Conservation (phyloP, 30 jellyfish, hydroid and myxozoan species). For the Clytia hemisphaerica region DNA sequence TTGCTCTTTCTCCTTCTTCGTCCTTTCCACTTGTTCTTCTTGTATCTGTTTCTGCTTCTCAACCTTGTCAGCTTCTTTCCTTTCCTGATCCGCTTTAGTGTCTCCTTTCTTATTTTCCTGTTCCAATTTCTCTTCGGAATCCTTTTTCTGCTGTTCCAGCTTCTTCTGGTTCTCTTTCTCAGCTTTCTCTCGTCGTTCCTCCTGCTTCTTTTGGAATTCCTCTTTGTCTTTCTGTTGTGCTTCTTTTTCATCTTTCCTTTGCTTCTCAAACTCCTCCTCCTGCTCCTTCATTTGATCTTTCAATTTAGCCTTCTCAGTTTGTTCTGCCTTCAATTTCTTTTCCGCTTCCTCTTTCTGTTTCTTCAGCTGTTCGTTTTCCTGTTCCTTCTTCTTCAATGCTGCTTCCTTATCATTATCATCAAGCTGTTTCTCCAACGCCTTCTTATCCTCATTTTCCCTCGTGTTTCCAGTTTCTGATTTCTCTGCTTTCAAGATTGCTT, state of each 20-base stretch:
- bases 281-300: too few relatives aligned
- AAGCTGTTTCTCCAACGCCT: too few relatives aligned
- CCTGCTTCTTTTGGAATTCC: too few relatives aligned
- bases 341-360: not conserved
- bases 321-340: not conserved
- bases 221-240: slow-evolving; percentile 24
- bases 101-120: not conserved
- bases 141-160: slow-evolving; percentile 1
- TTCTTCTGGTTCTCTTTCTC: not conserved
- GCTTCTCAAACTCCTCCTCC: not conserved
- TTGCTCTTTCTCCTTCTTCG: not conserved
- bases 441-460: too few relatives aligned
- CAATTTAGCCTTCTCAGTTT: not conserved
- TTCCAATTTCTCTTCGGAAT: not conserved
- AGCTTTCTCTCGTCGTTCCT: not conserved
- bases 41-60: not conserved
- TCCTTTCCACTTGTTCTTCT: not conserved
- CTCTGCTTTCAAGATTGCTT: too few relatives aligned
- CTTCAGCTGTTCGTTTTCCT: too few relatives aligned
- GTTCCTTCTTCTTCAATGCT: not conserved
- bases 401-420: not conserved
- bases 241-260: slow-evolving; percentile 4
- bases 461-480: too few relatives aligned
- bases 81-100: not conserved
- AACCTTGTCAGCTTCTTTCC: not conserved